A percentile compares a stretch with the other conserved stretches of the same genome.
Conservation (phyloP, 2,113 vertebrate genomes). For the Glaucomys volans region DNA sequence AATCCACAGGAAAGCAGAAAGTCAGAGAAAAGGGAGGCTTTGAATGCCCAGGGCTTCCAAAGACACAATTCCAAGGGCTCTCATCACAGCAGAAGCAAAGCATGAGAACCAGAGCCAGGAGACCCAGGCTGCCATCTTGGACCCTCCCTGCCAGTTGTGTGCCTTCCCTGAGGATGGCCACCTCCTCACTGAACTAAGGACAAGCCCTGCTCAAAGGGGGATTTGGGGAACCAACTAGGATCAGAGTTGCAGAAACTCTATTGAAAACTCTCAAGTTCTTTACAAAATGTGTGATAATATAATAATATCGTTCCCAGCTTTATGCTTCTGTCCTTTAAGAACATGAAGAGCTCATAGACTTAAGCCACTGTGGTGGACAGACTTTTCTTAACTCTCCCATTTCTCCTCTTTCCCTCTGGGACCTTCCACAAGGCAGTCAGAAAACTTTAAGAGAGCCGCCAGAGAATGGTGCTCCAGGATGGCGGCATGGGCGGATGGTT, state of each 20-base stretch:
- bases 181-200: not conserved
- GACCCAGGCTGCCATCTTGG: fast-evolving
- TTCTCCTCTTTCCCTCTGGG: not conserved
- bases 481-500: not conserved
- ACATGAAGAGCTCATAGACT: not conserved
- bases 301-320: fast-evolving
- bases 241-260: not conserved
- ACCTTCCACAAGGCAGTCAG: not conserved
- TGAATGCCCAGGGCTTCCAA: fast-evolving
- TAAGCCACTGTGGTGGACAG: not conserved
- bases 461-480: not conserved
- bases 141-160: not conserved
- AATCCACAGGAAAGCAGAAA: slow-evolving; percentile 43
- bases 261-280: not conserved
- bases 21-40: not conserved
- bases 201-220: not conserved
- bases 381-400: not conserved
- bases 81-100: fast-evolving
- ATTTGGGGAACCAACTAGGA: not conserved
- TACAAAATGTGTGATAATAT: not conserved
- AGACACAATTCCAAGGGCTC: fast-evolving
- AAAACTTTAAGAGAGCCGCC: not conserved
- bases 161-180: too few species aligned
- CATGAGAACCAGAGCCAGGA: not conserved
- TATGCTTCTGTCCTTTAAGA: not conserved